Base-by-base conservation (phyloP, 2,888 invertebrate species). In the Troglohyphantes excavatus region DNA sequence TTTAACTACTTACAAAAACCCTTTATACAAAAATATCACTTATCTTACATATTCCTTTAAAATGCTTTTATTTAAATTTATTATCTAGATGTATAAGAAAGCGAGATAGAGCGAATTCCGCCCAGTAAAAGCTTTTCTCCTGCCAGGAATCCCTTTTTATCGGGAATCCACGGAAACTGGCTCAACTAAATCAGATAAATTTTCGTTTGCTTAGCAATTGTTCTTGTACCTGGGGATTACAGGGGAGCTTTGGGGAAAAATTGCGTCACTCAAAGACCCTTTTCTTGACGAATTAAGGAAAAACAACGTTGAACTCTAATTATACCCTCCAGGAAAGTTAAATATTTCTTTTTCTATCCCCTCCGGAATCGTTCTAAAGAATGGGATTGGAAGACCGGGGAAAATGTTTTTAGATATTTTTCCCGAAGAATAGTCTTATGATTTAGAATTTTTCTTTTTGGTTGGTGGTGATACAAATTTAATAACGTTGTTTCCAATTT, bases 331-430 rank as follows among this genome's bases (percentile, higher is more conserved):
- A 83, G 73, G 53, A 63, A 83, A 83, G 83, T 83, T 46, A 73
- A 83, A 83, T 73, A 83, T 73, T 83, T 83, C 33, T 73, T 73
- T 83, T 83, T 23, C 19, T 17, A 7, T 65, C 46, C 73, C 73
- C 19, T 17, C 9, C 11, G 46, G 78, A 39, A 23, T 39, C 23
- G 23, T 23, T 72, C 6, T 9, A n/a, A 43, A 65, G 39, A 78
- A 65, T n/a, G 43, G n/a, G 78, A 65, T 78, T 78, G 23, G 17
- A 43, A 43, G 46, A 46, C 3, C 23, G 23, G 3, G 2, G 7
- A n/a, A 53, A 65, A 43, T 29, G 19, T 29, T 78, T 33, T 26
- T 17, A 39, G 39, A 78, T 29, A 65, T 65, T 43, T 78, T 78
- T 17, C 63, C 39, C 39, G 21, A 78, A 43, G 33, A 53, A 53